Percentiles rank a stretch among this genome's conserved stretches.
phyloP scores from a whole-genome alignment of 2,888 invertebrate genomes.

The Eupithecia subfuscata region DNA sequence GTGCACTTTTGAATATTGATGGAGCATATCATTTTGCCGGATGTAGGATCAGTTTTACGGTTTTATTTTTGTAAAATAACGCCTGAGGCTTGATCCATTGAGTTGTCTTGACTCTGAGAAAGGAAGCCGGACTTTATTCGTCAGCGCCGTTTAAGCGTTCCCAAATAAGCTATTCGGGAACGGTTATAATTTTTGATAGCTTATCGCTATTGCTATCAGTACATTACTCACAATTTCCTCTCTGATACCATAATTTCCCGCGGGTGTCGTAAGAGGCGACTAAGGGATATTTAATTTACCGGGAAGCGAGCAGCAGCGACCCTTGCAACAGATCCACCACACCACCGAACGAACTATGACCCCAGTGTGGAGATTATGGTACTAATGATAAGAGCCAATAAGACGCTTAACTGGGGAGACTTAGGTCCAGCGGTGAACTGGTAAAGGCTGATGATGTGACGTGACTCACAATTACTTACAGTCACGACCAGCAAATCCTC shows the following conservation, averaged over 20 bases:
- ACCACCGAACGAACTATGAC: not conserved
- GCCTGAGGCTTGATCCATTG: not conserved
- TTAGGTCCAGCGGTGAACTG: too few species aligned
- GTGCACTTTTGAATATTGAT: constrained; percentile 6
- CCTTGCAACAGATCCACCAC: not conserved
- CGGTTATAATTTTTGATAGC: not conserved
- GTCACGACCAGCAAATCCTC: too few species aligned
- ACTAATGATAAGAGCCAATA: too few species aligned
- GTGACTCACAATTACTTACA: too few species aligned
- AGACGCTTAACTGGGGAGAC: too few species aligned
- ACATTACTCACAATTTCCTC: not conserved
- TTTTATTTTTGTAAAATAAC: not conserved
- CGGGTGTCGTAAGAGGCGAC: too few species aligned
- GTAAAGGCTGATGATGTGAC: too few species aligned
- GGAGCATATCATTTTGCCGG: not conserved
- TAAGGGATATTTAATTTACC: too few species aligned
- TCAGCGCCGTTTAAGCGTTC: not conserved
- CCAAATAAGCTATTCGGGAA: too few species aligned
- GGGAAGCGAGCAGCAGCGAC: not conserved
- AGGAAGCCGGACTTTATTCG: not conserved
- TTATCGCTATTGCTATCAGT: not conserved
- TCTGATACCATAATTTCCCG: too few species aligned
- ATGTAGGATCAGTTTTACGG: not conserved
- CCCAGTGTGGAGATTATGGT: too few species aligned
- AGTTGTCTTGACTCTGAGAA: not conserved